Evolutionary conservation across 2,113 vertebrate species (phyloP).

Genomic region (Datnioides undecimradiatus): DNA sequence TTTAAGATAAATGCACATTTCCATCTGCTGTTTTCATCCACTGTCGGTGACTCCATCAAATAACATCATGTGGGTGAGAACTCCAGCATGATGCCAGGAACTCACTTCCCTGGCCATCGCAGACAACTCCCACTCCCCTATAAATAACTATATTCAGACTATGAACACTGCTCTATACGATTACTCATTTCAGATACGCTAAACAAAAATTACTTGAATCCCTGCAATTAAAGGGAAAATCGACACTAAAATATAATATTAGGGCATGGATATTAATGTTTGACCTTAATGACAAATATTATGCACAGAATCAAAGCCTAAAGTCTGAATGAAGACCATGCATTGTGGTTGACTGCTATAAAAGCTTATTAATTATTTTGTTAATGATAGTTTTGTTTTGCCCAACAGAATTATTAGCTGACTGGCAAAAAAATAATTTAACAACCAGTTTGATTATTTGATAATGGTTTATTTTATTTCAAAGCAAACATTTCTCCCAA

Average conservation of each 20-base stretch:
- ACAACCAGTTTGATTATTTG: background rate
- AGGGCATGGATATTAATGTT: background rate
- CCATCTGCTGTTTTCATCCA: background rate
- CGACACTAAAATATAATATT: background rate
- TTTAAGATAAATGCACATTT: background rate
- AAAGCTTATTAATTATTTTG: background rate
- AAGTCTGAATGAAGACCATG: background rate
- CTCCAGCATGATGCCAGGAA: conserved; percentile 29
- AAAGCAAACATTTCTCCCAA: too few species aligned
- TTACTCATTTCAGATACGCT: conserved; percentile 35
- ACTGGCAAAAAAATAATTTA: too few species aligned
- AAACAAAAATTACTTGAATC: background rate
- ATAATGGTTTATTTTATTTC: background rate
- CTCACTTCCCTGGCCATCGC: conserved; percentile 6
- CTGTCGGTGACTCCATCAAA: conserved; percentile 9
- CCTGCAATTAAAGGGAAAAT: conserved; percentile 6
- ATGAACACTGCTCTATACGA: conserved; percentile 1
- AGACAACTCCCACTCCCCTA: conserved; percentile 64
- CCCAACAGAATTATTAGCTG: too few species aligned
- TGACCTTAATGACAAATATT: too few species aligned
- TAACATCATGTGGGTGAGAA: conserved; percentile 51
- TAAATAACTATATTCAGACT: conserved; percentile 62
- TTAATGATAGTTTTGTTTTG: background rate
- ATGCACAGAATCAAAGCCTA: background rate
- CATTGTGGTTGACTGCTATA: background rate